These are phyloP conservation scores for Lepidostoma basale DNA, from an alignment of 1,140 invertebrate species.

Conservation along the genomic window DNA sequence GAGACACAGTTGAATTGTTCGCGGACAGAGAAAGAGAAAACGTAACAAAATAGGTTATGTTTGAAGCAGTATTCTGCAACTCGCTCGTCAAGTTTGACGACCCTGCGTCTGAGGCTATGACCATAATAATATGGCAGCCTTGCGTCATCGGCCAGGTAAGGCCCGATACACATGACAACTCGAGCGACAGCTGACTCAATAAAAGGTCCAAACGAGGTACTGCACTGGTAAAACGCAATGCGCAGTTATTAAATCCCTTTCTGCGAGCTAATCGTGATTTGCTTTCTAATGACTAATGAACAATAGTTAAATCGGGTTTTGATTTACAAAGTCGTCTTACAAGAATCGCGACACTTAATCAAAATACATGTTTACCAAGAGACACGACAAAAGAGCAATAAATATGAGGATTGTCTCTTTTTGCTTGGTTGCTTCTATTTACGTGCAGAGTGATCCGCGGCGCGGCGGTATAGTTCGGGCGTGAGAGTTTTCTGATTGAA, in stretches of 20 bases:
- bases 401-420: not conserved
- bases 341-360: not conserved
- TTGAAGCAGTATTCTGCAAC: conserved; percentile 12
- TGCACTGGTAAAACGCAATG: not conserved
- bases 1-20: not conserved
- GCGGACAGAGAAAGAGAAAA: conserved; percentile 21
- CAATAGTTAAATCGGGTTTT: no score
- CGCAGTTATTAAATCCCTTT: not conserved
- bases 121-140: conserved; percentile 8
- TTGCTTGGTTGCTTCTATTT: not conserved
- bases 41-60: not conserved
- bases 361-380: not conserved
- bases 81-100: conserved; percentile 18
- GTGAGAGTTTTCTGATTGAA: conserved; percentile 16
- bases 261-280: not conserved
- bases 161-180: conserved; percentile 1
- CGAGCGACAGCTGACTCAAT: not conserved
- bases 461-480: no score
- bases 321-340: not conserved
- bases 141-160: conserved; percentile 23
- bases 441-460: no score
- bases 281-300: no score
- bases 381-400: not conserved
- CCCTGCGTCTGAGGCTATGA: conserved; percentile 27
- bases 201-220: not conserved